Evolutionary conservation across 2,888 invertebrate species (phyloP), one percentile per base, ranked within the genome.

Genomic region (Coecobrya sp.): DNA sequence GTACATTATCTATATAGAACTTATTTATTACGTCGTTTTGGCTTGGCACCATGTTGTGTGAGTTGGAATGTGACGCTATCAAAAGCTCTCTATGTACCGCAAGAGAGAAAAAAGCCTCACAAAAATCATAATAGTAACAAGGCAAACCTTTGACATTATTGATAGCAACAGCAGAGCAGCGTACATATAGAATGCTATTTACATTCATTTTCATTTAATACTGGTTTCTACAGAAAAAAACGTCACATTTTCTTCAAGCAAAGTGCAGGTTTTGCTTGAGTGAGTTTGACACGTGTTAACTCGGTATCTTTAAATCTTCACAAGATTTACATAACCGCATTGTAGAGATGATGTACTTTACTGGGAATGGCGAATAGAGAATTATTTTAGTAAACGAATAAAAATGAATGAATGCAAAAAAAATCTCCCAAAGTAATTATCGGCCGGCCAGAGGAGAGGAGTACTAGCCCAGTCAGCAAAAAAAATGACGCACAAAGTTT

Each of bases 91-190:
- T 36, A 70, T 70, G 70, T 42, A 36, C 36, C 36, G 70, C 70
- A 70, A 70, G 36, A 70, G 0, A 42, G 42, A 70, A 70, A n/a
- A 70, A 4, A 42, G 42, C 42, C n/a, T 22, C 49, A 45, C 49
- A 76, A 49, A 25, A 22, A 70, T 65, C 13, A 30, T 42, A 45
- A 76, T 25, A 76, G 49, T 19, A 49, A 45, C 49, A 42, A 45
- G 45, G 49, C 45, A 76, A 76, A 76, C 49, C 76, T 76, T 76
- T 76, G 76, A 76, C 76, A 76, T 76, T 76, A 22, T 25, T 49
- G 42, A 49, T 42, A 19, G 70, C n/a, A n/a, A n/a, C n/a, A n/a
- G n/a, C n/a, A n/a, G n/a, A n/a, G n/a, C 36, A 70, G 42, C 42
- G 70, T 42, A 36, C 36, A 42, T 42, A 30, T 70, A 70, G 42